These are phyloP conservation scores for Lacanobia wlatinum DNA, from an alignment of 2,888 invertebrate species.

Conservation along the genomic window DNA sequence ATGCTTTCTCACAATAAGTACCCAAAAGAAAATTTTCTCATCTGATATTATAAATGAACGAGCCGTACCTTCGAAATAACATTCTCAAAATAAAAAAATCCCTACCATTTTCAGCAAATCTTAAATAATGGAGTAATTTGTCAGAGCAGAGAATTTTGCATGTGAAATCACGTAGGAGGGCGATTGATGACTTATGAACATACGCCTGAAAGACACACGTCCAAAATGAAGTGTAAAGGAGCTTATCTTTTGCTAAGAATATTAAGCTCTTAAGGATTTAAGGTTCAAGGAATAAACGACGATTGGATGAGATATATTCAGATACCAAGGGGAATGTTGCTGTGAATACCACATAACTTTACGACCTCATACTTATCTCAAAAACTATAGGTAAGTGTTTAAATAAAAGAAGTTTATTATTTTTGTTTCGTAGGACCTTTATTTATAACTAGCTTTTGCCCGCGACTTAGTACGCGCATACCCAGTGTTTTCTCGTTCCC, in stretches of 20 bases:
- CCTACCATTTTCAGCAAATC: conserved; percentile 84
- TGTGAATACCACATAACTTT: no score
- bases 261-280: no score
- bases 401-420: no score
- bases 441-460: no score
- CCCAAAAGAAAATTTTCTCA: background rate
- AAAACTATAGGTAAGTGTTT: no score
- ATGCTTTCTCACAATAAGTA: no score
- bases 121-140: conserved; percentile 87
- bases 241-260: conserved; percentile 29
- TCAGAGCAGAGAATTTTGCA: conserved; percentile 85
- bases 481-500: no score
- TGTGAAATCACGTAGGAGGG: conserved; percentile 83
- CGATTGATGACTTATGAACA: conserved; percentile 77
- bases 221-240: conserved; percentile 1
- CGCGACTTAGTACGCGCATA: no score
- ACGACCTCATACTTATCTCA: no score
- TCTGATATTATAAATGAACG: background rate
- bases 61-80: conserved; percentile 9
- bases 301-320: no score
- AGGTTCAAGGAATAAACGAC: background rate
- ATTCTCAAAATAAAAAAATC: conserved; percentile 74
- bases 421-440: no score
- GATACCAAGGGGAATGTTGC: no score
- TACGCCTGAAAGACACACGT: conserved; percentile 61